Conservation (phyloP, 2,113 vertebrate genomes). For the Scolopax mira region DNA sequence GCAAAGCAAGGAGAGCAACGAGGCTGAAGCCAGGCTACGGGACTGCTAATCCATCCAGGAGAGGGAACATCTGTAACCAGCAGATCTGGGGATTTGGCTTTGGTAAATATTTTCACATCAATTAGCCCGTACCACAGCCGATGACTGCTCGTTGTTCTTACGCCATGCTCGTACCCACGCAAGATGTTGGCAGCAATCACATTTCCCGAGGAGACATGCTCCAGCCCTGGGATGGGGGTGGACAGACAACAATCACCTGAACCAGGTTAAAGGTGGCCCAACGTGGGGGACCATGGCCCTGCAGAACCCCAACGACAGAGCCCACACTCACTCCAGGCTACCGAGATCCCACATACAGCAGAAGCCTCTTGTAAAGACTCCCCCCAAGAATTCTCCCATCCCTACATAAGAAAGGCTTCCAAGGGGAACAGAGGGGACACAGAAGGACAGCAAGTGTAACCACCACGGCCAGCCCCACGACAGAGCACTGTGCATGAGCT, state of each 20-base stretch:
- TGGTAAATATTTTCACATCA: background rate
- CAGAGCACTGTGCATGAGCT: rapidly evolving
- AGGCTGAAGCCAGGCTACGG: rapidly evolving
- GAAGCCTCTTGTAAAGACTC: background rate
- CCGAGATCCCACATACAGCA: rapidly evolving
- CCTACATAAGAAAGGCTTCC: background rate
- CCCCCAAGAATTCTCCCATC: background rate
- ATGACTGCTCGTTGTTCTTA: background rate
- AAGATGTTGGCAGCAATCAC: background rate
- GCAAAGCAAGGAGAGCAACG: background rate
- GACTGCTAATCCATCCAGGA: background rate
- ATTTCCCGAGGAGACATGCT: rapidly evolving
- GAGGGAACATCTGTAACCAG: background rate
- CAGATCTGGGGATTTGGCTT: background rate
- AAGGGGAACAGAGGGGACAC: rapidly evolving
- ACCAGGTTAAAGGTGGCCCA: rapidly evolving
- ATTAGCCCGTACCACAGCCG: background rate
- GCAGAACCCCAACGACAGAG: rapidly evolving
- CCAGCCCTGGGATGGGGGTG: rapidly evolving
- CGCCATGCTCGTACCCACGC: rapidly evolving
- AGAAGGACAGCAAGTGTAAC: background rate
- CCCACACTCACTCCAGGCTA: background rate
- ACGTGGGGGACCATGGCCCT: rapidly evolving
- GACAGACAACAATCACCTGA: background rate
- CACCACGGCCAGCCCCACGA: rapidly evolving